phyloP scores from a whole-genome alignment of 1,140 invertebrate species.

The Euura saliciscinereae region DNA sequence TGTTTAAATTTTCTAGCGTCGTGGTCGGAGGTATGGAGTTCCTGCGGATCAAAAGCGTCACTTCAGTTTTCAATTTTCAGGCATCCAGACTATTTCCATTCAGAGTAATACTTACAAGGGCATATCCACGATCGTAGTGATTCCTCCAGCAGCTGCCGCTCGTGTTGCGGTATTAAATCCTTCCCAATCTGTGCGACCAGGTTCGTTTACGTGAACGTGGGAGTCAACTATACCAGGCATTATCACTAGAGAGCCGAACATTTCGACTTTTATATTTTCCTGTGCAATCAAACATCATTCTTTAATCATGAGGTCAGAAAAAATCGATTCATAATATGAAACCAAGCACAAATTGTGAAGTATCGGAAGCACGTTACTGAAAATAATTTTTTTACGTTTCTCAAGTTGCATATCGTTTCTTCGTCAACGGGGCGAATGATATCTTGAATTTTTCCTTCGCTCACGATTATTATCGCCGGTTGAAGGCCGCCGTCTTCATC shows the following conservation, averaged over 20 bases:
- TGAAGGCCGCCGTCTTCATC: slow-evolving; percentile 16
- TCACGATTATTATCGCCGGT: slow-evolving; percentile 33
- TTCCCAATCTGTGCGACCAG: slow-evolving; percentile 77
- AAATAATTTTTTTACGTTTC: slow-evolving; percentile 23
- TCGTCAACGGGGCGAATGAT: slow-evolving; percentile 24
- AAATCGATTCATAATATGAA: neutral
- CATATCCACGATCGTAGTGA: slow-evolving; percentile 78
- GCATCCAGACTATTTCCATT: neutral
- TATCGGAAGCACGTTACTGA: neutral
- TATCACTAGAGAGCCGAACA: slow-evolving; percentile 66
- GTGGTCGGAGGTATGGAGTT: slow-evolving; percentile 76
- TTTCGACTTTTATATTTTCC: slow-evolving; percentile 37
- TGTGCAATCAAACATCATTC: slow-evolving; percentile 11
- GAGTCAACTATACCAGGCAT: slow-evolving; percentile 87
- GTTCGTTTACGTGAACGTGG: slow-evolving; percentile 89
- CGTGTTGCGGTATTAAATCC: slow-evolving; percentile 72
- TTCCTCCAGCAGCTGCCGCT: slow-evolving; percentile 74
- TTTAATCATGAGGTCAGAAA: too few species aligned
- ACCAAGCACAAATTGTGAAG: slow-evolving; percentile 5
- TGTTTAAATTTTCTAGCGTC: slow-evolving; percentile 64
- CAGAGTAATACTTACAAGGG: slow-evolving; percentile 64
- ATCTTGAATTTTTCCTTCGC: slow-evolving; percentile 29
- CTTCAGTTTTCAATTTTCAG: neutral
- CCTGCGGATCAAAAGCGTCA: slow-evolving; percentile 49
- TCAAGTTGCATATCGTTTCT: slow-evolving; percentile 13